Base-by-base conservation (phyloP, 2,888 invertebrate genomes). In the Campoletis raptor region DNA sequence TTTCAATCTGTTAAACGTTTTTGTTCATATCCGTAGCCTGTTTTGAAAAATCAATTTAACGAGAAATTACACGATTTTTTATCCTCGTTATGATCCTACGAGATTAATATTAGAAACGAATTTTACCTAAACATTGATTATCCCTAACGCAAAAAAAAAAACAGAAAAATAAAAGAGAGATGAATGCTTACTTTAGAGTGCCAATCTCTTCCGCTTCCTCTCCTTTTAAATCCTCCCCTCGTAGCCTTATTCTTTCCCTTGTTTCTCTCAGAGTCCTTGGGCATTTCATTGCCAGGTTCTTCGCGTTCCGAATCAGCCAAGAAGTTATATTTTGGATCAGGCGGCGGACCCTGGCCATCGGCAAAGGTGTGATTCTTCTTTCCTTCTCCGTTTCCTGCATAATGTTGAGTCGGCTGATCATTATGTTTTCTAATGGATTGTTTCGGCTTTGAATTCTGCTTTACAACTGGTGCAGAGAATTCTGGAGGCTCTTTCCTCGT, bases 311-410 rank as follows among this genome's bases (percentile, higher is more conserved):
- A 92, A 90, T 95, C 95, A 4, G 94, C 94, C 69, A 95, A 89
- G 79, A 95, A 95, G 86, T 94, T 95, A 86, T 94, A 95, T 48
- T 93, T 93, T 66, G 95, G 95, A 91, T 95, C 95, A 52, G 94
- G 95, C 42, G 95, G 95, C 48, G 95, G 95, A 21, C 94, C 94
- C 86, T 94, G 93, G 37, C 94, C 94, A 86, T 93, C 92, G 40
- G 92, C 89, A 88, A 93, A 93, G 40, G 89, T 90, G 74, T 93
- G 92, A 84, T 88, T 89, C 80, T 92, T 93, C 69, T 92, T 94
- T n/a, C 91, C 91, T 57, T 92, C 92, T 1, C 88, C 86, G 57
- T 88, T 86, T 76, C 90, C 92, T 5, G 92, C 74, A 85, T 92
- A 92, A 88, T 91, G 91, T 67, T 92, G 90, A 69, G 67, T 57